Base-by-base conservation (phyloP, 1,140 invertebrate species). In the Lepeophtheirus salmonis region DNA sequence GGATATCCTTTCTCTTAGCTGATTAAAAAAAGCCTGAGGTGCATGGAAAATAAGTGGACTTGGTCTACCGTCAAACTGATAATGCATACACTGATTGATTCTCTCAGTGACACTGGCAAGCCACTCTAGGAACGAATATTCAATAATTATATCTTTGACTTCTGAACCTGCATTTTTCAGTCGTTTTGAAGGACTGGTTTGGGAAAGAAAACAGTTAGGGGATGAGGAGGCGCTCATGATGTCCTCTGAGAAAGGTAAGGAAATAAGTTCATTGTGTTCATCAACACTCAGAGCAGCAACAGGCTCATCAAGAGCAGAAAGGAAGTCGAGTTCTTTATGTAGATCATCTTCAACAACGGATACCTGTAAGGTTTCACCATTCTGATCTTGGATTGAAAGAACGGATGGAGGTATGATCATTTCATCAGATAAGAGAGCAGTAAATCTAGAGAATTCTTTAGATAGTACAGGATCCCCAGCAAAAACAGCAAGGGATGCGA, bases 21-120 rank as follows among this genome's bases (percentile, higher is more conserved):
- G 6, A n/a, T 41, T 41, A n/a, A 41, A 41, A n/a, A 41, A 41
- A n/a, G n/a, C 30, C 6, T 41, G 30, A 41, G 30, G 30, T 6
- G 30, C 30, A 6, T 41, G 30, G 30, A 83, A 85, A 23, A 82
- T 76, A 22, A 84, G 68, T 0, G 81, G 79, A 23, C 83, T 79
- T 4, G 83, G 80, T 69, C 77, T 78, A 61, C 82, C 83, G 68
- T 76, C 74, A 66, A 83, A 81, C 64, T 82, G 79, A 69, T 79
- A 84, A 70, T 84, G 80, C 82, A 86, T 84, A 2, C 80, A 78
- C 67, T 82, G 78, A 70, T 86, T 85, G 56, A 86, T 83, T 57
- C 79, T 72, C 68, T 86, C 83, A 14, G 82, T 84, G 20, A 84
- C 80, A 61, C 79, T 81, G 0, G 77, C 76, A 2, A 85, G 71